Percentiles rank a stretch among this genome's conserved stretches.
phyloP scores from a whole-genome alignment of 2,113 vertebrate species.

The Cololabis saira region DNA sequence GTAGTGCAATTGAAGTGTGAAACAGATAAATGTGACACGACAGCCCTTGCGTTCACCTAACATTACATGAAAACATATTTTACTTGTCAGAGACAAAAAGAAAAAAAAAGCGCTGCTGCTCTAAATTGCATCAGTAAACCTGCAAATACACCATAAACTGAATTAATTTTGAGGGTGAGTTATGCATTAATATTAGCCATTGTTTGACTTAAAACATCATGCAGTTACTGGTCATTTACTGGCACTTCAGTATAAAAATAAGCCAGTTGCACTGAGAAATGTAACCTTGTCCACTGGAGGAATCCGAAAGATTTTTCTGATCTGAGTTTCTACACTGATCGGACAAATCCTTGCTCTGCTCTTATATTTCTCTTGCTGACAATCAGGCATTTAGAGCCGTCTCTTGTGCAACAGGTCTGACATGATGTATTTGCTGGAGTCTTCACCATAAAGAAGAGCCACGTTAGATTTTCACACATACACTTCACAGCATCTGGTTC shows the following conservation, averaged over 20 bases:
- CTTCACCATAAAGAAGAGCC: slow-evolving; percentile 39
- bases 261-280: slow-evolving; percentile 3
- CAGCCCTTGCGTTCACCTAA: no score
- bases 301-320: slow-evolving; percentile 49
- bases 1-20: neutral
- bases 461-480: slow-evolving; percentile 27
- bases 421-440: slow-evolving; percentile 53
- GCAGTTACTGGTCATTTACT: neutral
- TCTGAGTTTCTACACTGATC: slow-evolving; percentile 8
- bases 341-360: slow-evolving; percentile 43
- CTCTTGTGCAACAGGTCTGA: slow-evolving; percentile 31
- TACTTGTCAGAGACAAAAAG: no score
- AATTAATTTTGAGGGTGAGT: no score
- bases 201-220: neutral
- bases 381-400: slow-evolving; percentile 49
- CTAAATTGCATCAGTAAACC: no score
- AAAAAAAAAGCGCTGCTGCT: no score
- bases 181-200: no score
- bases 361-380: slow-evolving; percentile 55
- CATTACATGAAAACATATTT: no score
- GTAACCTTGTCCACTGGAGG: slow-evolving; percentile 36
- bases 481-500: slow-evolving; percentile 41
- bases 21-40: neutral
- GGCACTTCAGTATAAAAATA: no score
- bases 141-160: no score